Conservation (phyloP, 2,888 invertebrate species). For the Coecobrya sp. region DNA sequence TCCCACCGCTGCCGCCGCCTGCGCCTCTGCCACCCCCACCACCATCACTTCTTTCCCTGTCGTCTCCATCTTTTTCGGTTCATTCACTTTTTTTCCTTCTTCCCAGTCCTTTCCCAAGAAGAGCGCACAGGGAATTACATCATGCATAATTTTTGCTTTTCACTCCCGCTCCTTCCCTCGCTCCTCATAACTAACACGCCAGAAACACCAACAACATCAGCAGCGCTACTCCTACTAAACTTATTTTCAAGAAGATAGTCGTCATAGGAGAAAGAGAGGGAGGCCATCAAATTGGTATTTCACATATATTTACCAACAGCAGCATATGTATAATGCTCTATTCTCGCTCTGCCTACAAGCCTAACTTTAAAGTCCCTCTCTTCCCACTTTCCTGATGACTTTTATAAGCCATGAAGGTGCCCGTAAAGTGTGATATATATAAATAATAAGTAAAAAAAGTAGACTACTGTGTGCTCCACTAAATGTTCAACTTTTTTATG, state of each 20-base stretch:
- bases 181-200: slow-evolving; percentile 29
- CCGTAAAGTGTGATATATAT: slow-evolving; percentile 64
- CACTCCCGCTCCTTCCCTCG: slow-evolving; percentile 22
- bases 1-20: slow-evolving; percentile 16
- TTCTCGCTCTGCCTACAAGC: not conserved
- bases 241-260: not conserved
- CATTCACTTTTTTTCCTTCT: slow-evolving; percentile 21
- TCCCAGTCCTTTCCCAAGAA: slow-evolving; percentile 23
- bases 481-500: slow-evolving; percentile 64
- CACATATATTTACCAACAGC: slow-evolving; percentile 35
- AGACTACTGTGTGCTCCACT: not conserved
- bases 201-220: not conserved
- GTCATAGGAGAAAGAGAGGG: not conserved
- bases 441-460: slow-evolving; percentile 61
- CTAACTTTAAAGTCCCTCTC: slow-evolving; percentile 44
- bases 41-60: not conserved
- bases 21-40: not conserved
- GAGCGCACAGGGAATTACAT: slow-evolving; percentile 32
- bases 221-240: not conserved
- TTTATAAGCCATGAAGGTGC: slow-evolving; percentile 58
- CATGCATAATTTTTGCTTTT: slow-evolving; percentile 64
- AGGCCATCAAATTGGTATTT: slow-evolving; percentile 64
- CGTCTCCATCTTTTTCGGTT: slow-evolving; percentile 25
- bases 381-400: slow-evolving; percentile 65
- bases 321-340: slow-evolving; percentile 14